Evolutionary conservation across 2,888 invertebrate species (phyloP).

Genomic region (Lottia scabra): DNA sequence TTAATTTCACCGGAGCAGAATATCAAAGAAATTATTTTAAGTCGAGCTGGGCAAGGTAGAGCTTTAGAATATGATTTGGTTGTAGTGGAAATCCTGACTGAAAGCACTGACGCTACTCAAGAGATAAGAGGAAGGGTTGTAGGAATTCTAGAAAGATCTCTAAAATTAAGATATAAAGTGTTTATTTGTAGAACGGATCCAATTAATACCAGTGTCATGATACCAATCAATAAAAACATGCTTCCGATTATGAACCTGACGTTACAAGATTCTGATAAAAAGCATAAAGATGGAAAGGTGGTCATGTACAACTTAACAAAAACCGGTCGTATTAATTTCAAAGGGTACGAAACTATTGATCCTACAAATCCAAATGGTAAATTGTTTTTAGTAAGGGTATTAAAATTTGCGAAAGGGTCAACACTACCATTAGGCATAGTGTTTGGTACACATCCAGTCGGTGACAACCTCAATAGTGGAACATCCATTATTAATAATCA

Average conservation of each 20-base stretch:
- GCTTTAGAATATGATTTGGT: conserved; percentile 59
- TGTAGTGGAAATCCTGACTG: conserved; percentile 51
- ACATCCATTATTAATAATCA: conserved; percentile 54
- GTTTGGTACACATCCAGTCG: conserved; percentile 52
- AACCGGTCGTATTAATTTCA: conserved; percentile 34
- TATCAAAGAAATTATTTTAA: conserved; percentile 35
- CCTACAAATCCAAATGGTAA: conserved; percentile 39
- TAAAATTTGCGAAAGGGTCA: conserved; percentile 55
- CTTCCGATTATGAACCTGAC: conserved; percentile 54
- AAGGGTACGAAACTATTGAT: conserved; percentile 52
- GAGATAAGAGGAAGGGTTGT: conserved; percentile 48
- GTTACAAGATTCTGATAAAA: conserved; percentile 9
- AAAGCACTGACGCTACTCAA: conserved; percentile 20
- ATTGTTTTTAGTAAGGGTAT: conserved; percentile 59
- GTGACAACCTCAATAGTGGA: conserved; percentile 39
- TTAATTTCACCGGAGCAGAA: conserved; percentile 2
- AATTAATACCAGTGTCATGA: conserved; percentile 52
- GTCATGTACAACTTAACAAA: conserved; percentile 30
- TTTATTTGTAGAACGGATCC: conserved; percentile 59
- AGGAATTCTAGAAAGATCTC: conserved; percentile 51
- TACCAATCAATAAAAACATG: conserved; percentile 54
- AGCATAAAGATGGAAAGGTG: conserved; percentile 45
- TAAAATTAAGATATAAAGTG: conserved; percentile 44
- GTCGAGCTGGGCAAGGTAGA: conserved; percentile 44
- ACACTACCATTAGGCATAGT: conserved; percentile 59